Base-by-base conservation (phyloP, 2,113 vertebrate genomes). In the Cyprinodon variegatus region DNA sequence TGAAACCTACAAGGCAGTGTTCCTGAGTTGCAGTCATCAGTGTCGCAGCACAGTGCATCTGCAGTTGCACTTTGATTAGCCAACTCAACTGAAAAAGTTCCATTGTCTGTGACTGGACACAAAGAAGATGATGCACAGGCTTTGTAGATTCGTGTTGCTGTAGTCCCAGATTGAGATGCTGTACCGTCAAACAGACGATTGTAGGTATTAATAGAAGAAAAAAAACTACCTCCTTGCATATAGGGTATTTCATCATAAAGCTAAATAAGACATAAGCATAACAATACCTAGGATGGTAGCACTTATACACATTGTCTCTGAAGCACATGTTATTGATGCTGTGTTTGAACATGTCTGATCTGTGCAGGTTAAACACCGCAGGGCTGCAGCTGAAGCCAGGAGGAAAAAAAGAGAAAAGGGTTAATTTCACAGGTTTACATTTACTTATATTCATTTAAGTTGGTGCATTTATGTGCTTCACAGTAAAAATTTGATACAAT, bases 301-400 rank as follows among this genome's bases (percentile, higher is more conserved):
- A n/a, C 74, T 43, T n/a, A 71, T 0, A 48, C 82, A 81, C 62
- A 60, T 39, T 0, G 8, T 64, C 59, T 65, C 68, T 61, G 77
- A 15, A 1, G 48, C 2, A 76, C 77, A 76, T 7, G 12, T 0
- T 0, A 0, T 0, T 12, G 0, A 0, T 4, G 0, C 0, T 45
- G 60, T 36, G 29, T 0, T 40, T 57, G 29, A 66, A 74, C 81
- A 78, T 1, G 9, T 0, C 1, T 0, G 0, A 70, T 74, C 0
- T 45, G 15, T 14, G 29, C 82, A 83, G 13, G 1, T 61, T 9
- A 13, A 2, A 13, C 60, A 61, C 29, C 5, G 22, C 60, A 61
- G 29, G 29, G 60, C 60, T 61, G 3, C 12, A 61, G 60, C 60
- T 61, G 60, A 1, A 61, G 14, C 4, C 29, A 61, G 9, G 22